Evolutionary conservation across 2,797 vertebrate species (phyloP).

Genomic region (Fistularia commersonii): DNA sequence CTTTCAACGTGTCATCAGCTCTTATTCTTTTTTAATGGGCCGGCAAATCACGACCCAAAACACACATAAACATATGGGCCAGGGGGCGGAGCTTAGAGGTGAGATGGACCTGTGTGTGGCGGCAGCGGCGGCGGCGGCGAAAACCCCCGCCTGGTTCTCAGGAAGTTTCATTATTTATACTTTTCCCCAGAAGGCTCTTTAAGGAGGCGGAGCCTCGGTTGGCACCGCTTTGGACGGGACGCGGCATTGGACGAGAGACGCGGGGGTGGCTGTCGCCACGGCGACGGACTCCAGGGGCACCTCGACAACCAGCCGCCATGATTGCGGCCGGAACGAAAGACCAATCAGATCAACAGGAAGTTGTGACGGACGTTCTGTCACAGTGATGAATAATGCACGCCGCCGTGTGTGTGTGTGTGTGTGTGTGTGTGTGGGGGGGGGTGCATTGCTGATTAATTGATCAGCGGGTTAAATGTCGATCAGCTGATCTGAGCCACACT

Average conservation of each 20-base stretch:
- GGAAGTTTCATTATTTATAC: conserved; percentile 68
- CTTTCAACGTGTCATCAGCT: conserved; percentile 70
- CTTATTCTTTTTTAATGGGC: conserved; percentile 63
- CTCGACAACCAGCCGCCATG: conserved; percentile 14
- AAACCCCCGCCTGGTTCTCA: too few species aligned
- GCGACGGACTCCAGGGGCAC: conserved; percentile 24
- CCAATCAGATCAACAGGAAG: too few species aligned
- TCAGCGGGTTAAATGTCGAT: conserved; percentile 78
- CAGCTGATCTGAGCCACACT: conserved; percentile 68
- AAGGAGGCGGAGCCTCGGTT: conserved; percentile 57
- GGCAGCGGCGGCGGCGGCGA: too few species aligned
- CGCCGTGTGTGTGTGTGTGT: conserved; percentile 66
- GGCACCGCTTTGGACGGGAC: conserved; percentile 42
- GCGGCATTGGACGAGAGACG: not conserved
- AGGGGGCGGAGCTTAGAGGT: not conserved
- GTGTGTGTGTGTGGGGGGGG: too few species aligned
- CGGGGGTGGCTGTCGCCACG: too few species aligned
- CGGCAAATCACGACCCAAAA: conserved; percentile 52
- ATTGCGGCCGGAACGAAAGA: too few species aligned
- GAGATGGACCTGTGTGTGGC: too few species aligned
- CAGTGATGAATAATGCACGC: conserved; percentile 74
- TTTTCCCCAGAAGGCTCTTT: conserved; percentile 63
- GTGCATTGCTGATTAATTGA: conserved; percentile 81
- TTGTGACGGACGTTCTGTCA: too few species aligned
- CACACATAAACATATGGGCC: conserved; percentile 44